These are phyloP conservation scores for Arctia plantaginis DNA, from an alignment of 2,888 invertebrate genomes.

Conservation along the genomic window DNA sequence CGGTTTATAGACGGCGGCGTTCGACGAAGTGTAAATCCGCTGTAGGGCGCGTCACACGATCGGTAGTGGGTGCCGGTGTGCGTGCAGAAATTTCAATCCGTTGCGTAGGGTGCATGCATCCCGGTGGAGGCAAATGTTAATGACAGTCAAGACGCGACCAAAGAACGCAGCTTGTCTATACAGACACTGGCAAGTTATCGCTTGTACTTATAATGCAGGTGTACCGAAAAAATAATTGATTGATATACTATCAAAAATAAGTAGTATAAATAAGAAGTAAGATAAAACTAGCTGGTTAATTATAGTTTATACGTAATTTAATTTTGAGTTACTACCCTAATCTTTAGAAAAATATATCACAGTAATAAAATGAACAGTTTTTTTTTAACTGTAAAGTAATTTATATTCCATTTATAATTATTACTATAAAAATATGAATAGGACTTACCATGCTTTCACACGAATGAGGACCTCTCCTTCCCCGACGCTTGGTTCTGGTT, in stretches of 20 bases:
- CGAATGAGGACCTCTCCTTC: slow-evolving; percentile 93
- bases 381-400: background rate
- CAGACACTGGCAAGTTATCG: slow-evolving; percentile 39
- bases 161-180: slow-evolving; percentile 57
- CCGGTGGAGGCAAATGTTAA: slow-evolving; percentile 75
- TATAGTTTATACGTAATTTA: background rate
- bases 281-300: background rate
- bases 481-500: slow-evolving; percentile 90
- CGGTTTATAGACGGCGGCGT: slow-evolving; percentile 33
- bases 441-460: slow-evolving; percentile 94
- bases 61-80: slow-evolving; percentile 66
- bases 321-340: background rate
- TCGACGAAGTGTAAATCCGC: slow-evolving; percentile 72
- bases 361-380: too few species aligned
- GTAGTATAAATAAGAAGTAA: background rate
- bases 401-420: background rate
- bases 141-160: slow-evolving; percentile 49
- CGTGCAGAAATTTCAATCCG: slow-evolving; percentile 74
- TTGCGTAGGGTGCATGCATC: slow-evolving; percentile 65
- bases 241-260: slow-evolving; percentile 14
- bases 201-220: slow-evolving; percentile 43
- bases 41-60: slow-evolving; percentile 65
- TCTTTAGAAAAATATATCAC: background rate
- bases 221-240: slow-evolving; percentile 31
- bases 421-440: background rate